Evolutionary conservation across 2,113 vertebrate genomes (phyloP).

Genomic region (Psittacara wagleri): DNA sequence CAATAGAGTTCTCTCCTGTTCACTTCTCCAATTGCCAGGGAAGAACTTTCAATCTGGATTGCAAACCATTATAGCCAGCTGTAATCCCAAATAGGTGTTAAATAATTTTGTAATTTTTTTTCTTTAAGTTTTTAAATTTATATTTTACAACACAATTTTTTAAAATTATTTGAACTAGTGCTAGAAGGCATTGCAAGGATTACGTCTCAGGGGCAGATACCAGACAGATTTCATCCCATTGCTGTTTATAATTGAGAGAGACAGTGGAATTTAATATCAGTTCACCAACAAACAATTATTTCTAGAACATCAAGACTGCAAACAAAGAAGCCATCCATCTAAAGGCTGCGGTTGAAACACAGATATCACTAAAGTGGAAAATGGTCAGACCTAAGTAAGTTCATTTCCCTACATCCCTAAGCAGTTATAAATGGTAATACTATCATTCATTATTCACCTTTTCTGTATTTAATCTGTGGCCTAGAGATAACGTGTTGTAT

Average conservation of each 20-base stretch:
- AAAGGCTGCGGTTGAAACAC: not conserved
- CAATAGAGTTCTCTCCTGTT: not conserved
- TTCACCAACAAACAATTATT: not conserved
- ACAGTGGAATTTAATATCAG: not conserved
- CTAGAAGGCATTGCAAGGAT: not conserved
- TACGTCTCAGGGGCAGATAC: not conserved
- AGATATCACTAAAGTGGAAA: not conserved
- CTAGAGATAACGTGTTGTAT: not conserved
- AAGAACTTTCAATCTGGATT: not conserved
- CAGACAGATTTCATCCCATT: not conserved
- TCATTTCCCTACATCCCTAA: not conserved
- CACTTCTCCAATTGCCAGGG: not conserved
- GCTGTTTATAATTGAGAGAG: not conserved
- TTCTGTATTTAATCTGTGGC: not conserved
- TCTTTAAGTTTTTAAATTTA: not conserved
- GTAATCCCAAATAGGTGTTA: not conserved
- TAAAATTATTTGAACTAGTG: not conserved
- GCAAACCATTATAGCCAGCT: not conserved
- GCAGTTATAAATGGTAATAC: not conserved
- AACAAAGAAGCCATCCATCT: not conserved
- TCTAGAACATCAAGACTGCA: not conserved
- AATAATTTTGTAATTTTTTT: not conserved
- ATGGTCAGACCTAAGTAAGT: not conserved
- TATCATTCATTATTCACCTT: conserved; percentile 6
- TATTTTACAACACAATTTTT: not conserved